Conservation (phyloP, 2,888 invertebrate species). For the Elmis aenea region DNA sequence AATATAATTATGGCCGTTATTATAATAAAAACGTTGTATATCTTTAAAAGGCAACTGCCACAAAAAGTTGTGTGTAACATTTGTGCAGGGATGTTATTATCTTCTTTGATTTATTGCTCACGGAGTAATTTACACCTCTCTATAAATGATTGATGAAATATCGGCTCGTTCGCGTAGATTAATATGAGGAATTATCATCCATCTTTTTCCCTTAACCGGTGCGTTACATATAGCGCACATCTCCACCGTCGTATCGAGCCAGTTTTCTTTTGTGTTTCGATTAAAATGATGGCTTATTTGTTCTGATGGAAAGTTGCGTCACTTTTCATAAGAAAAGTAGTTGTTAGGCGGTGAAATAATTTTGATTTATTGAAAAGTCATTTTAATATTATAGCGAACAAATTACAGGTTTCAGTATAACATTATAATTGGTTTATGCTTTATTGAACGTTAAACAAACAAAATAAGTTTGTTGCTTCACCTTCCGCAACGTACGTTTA, state of each 20-base stretch:
- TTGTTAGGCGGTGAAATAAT: conserved; percentile 14
- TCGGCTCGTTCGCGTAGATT: not conserved
- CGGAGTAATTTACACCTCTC: conserved; percentile 12
- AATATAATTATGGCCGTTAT: no score
- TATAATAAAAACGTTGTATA: no score
- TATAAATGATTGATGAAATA: conserved; percentile 14
- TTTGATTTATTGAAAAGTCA: conserved; percentile 16
- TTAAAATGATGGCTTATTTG: conserved; percentile 12
- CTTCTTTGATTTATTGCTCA: conserved; percentile 10
- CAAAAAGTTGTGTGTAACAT: conserved; percentile 6
- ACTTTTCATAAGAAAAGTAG: conserved; percentile 14
- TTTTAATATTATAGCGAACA: conserved; percentile 14
- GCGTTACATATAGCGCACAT: no score
- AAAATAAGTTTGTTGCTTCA: no score
- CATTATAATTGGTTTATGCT: conserved; percentile 9
- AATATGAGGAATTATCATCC: not conserved
- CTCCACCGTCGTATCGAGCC: not conserved
- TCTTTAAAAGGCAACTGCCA: no score
- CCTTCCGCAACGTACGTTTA: conserved; percentile 7
- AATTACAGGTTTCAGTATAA: conserved; percentile 10
- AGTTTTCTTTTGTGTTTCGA: conserved; percentile 4
- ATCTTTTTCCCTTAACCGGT: not conserved
- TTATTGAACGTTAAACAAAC: no score
- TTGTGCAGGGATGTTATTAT: conserved; percentile 10
- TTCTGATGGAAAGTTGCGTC: conserved; percentile 13